Evolutionary conservation across 1,140 invertebrate genomes (phyloP), one percentile per base, ranked within the genome.

Genomic region (Patella vulgata): DNA sequence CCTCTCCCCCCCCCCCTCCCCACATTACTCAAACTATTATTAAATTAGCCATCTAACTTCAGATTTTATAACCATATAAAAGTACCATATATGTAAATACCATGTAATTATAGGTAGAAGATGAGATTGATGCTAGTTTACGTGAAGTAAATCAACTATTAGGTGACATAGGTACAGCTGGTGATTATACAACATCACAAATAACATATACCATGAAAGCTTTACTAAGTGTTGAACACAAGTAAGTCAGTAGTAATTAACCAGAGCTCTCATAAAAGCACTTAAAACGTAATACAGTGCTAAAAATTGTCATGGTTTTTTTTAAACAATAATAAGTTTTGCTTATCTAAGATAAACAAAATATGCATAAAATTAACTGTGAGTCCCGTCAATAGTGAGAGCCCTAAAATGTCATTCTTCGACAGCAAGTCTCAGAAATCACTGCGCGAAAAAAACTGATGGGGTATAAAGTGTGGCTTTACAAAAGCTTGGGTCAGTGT

Each of bases 51-150:
- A 44, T 30, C 21, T 12, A 19, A 14, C 9, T 53, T 9, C 11
- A 14, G 17, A 12, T 25, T 12, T 52, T 2, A 6, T 14, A 23
- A 8, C n/a, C 9, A 36, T 47, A 19, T n/a, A 21, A 14, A 14
- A 47, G 23, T 50, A 14, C 12, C 14, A 8, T 40, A 31, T 11
- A 0, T 43, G n/a, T n/a, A n/a, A n/a, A n/a, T n/a, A n/a, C n/a
- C n/a, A n/a, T n/a, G n/a, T n/a, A n/a, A 68, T 78, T 61, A 14
- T 30, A 66, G 59, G 60, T 85, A 79, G 86, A 90, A 76, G 90
- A 91, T 84, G 92, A 93, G 82, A 88, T 93, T 31, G 92, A 92
- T 66, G 85, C 88, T 59, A 90, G 88, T 36, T 81, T 93, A 4
- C 77, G 87, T 54, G 90, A 92, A 82, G 90, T 93, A 1, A 92